Conservation (phyloP, 1,140 invertebrate genomes). For the Formica selysi region DNA sequence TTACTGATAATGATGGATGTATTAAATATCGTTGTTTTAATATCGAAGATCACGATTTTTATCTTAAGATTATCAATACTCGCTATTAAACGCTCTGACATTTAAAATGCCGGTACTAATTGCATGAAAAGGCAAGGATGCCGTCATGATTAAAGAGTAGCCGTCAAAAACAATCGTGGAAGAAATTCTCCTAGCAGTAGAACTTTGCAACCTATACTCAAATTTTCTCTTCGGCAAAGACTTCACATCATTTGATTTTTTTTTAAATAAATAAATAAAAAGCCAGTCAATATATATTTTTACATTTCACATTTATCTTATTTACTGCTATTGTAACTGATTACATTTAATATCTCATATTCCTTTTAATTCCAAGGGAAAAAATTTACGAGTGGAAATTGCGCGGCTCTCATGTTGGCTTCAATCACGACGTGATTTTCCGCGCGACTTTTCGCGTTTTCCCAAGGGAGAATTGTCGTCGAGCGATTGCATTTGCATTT, state of each 20-base stretch:
- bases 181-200: too few relatives aligned
- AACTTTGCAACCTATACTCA: too few relatives aligned
- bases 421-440: background rate
- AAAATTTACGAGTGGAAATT: background rate
- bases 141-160: too few relatives aligned
- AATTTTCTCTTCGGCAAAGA: too few relatives aligned
- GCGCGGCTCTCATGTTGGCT: background rate
- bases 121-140: background rate
- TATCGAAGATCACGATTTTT: background rate
- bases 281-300: too few relatives aligned
- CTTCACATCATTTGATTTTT: too few relatives aligned
- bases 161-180: too few relatives aligned
- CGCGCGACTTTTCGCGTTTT: constrained; percentile 4
- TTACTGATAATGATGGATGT: too few relatives aligned
- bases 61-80: background rate
- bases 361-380: background rate
- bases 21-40: too few relatives aligned
- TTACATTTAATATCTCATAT: background rate
- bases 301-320: too few relatives aligned
- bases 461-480: constrained; percentile 34
- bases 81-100: background rate
- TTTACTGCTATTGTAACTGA: too few relatives aligned
- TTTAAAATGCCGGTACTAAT: background rate
- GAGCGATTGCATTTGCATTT: constrained; percentile 60
- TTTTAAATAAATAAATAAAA: too few relatives aligned